A percentile compares a stretch with the other conserved stretches of the same genome.
These are phyloP conservation scores for Symphodus melops DNA, from an alignment of 2,113 vertebrate species.

Conservation along the genomic window DNA sequence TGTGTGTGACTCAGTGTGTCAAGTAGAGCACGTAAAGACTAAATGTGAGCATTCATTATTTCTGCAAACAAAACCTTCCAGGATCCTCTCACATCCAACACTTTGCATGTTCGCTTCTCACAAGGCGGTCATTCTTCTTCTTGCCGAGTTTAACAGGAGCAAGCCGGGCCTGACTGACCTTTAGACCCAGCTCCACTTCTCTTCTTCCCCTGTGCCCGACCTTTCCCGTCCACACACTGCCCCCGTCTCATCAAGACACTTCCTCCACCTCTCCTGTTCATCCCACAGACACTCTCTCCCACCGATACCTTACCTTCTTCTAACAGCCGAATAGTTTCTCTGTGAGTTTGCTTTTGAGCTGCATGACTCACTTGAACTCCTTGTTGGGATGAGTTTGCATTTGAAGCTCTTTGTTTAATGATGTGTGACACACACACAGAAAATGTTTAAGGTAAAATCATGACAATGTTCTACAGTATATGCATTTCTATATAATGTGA, in stretches of 20 bases:
- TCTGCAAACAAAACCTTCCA: background rate
- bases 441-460: too few species aligned
- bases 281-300: background rate
- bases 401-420: background rate
- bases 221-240: conserved; percentile 37
- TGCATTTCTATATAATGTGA: too few species aligned
- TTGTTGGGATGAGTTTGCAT: too few species aligned
- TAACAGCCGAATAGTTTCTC: conserved; percentile 24
- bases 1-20: background rate
- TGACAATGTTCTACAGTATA: too few species aligned
- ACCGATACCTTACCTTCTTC: background rate
- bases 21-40: conserved; percentile 9
- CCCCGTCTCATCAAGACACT: conserved; percentile 24
- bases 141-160: conserved; percentile 58
- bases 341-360: background rate
- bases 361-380: conserved; percentile 30
- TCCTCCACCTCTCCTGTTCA: conserved; percentile 10
- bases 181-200: conserved; percentile 59
- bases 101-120: conserved; percentile 51
- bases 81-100: conserved; percentile 5
- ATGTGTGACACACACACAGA: too few species aligned
- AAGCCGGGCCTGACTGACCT: conserved; percentile 64
- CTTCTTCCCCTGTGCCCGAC: conserved; percentile 55
- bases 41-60: background rate
- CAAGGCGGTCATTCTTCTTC: conserved; percentile 70